Conservation (phyloP, 2,797 vertebrate species). For the Tachyglossus aculeatus region DNA sequence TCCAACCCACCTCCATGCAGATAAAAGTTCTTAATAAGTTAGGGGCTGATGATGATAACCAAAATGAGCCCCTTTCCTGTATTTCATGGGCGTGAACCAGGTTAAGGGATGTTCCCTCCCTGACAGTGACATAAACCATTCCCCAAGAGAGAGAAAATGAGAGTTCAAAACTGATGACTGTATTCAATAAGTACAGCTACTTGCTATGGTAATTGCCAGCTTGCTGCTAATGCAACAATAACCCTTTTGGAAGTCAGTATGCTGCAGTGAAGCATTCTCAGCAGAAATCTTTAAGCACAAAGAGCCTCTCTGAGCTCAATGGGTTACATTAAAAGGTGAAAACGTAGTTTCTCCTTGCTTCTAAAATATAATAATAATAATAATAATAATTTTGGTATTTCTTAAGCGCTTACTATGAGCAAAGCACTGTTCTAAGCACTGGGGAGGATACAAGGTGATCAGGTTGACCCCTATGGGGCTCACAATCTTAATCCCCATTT, state of each 20-base stretch:
- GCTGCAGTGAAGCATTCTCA: slow-evolving; percentile 42
- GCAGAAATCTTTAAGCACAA: slow-evolving; percentile 46
- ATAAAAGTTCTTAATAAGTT: no score
- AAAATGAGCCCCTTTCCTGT: background rate
- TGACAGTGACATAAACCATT: background rate
- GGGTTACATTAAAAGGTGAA: slow-evolving; percentile 31
- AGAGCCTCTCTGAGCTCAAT: slow-evolving; percentile 21
- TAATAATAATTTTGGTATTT: no score
- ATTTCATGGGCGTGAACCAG: background rate
- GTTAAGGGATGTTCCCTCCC: background rate
- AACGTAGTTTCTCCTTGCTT: slow-evolving; percentile 33
- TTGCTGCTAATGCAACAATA: slow-evolving; percentile 48
- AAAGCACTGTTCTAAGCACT: no score
- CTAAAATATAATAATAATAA: slow-evolving; percentile 21
- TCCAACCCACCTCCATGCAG: no score
- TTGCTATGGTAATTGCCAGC: slow-evolving; percentile 51
- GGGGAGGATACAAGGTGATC: no score
- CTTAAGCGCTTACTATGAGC: no score
- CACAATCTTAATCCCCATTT: no score
- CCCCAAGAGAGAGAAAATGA: background rate
- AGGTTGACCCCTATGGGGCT: no score
- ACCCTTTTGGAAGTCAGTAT: slow-evolving; percentile 39
- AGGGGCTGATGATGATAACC: no score
- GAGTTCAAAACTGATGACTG: slow-evolving; percentile 39
- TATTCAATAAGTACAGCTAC: slow-evolving; percentile 18